Evolutionary conservation across 2,888 invertebrate genomes (phyloP).

Genomic region (Oscheius onirici): DNA sequence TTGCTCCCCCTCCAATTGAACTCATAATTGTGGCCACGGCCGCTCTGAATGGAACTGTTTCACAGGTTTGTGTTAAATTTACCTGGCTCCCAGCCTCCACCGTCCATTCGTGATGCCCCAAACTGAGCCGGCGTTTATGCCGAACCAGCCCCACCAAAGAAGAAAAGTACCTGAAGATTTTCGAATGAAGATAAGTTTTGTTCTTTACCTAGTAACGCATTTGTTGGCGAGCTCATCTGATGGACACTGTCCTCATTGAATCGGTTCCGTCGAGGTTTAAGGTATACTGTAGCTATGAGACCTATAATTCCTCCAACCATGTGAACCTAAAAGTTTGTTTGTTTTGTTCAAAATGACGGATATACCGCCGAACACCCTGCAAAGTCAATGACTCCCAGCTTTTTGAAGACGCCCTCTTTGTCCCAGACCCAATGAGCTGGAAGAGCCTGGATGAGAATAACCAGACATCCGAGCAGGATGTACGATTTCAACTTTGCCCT

Average conservation of each 20-base stretch:
- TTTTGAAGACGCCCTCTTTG: conserved; percentile 69
- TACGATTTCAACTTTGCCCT: conserved; percentile 67
- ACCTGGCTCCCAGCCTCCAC: conserved; percentile 61
- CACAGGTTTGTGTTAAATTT: neutral
- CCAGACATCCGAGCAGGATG: conserved; percentile 65
- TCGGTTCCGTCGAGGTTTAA: conserved; percentile 62
- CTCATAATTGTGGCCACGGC: conserved; percentile 63
- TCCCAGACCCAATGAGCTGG: conserved; percentile 74
- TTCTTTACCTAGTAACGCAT: conserved; percentile 59
- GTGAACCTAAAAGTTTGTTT: conserved; percentile 52
- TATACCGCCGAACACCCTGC: conserved; percentile 72
- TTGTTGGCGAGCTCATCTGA: conserved; percentile 64
- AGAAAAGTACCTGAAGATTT: conserved; percentile 55
- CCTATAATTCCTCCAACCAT: conserved; percentile 68
- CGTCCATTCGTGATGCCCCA: conserved; percentile 63
- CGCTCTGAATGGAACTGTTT: conserved; percentile 38
- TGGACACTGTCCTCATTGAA: conserved; percentile 59
- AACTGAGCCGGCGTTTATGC: conserved; percentile 63
- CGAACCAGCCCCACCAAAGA: conserved; percentile 68
- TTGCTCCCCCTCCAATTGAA: conserved; percentile 68
- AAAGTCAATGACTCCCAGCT: conserved; percentile 67
- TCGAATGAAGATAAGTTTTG: neutral
- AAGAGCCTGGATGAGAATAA: conserved; percentile 68
- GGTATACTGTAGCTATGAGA: conserved; percentile 64
- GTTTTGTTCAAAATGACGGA: neutral